Evolutionary conservation across 1,140 invertebrate genomes (phyloP), one percentile per base, ranked within the genome.

Genomic region (Zaprionus taronus): DNA sequence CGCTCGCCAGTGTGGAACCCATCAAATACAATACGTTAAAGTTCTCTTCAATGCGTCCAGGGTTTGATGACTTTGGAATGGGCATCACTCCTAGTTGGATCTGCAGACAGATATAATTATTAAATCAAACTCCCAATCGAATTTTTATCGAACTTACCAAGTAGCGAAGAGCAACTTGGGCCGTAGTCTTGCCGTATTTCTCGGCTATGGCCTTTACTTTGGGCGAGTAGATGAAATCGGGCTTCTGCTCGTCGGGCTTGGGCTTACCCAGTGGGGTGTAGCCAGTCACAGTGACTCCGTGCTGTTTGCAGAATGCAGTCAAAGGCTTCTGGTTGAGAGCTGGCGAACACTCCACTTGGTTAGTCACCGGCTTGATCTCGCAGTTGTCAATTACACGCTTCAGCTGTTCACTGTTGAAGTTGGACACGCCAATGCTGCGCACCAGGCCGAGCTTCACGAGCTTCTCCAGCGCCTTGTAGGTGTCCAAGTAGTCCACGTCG

Each of bases 251-350:
- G 17, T 74, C 72, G 0, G 83, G 90, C 57, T 93, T 94, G 0
- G 96, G 95, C 2, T 95, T 94, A 11, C 97, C 97, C 1, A 99
- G 93, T 0, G 97, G 96, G 53, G 96, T 95, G 93, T 97, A 99
- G 5, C 96, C 97, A 0, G 95, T 97, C 1, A 99, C 75, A 1
- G 93, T 93, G 15, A 99, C 96, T 4, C 94, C 94, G 55, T 95
- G 94, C n/a, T 94, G 84, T 38, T 94, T 93, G 84, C 97, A 98
- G 81, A 96, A 98, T 0, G 96, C 94, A 9, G 95, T 94, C 44
- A 99, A 92, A 73, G 95, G 95, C 14, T 94, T 94, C 89, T 99
- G 97, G 60, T 95, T 96, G 28, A 98, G 93, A 83, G 97, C 97
- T 0, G 96, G 96, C 83, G 98, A 97, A 72, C 96, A 96, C 93